phyloP scores from a whole-genome alignment of 2,888 invertebrate genomes.

The Eupithecia subumbrata region DNA sequence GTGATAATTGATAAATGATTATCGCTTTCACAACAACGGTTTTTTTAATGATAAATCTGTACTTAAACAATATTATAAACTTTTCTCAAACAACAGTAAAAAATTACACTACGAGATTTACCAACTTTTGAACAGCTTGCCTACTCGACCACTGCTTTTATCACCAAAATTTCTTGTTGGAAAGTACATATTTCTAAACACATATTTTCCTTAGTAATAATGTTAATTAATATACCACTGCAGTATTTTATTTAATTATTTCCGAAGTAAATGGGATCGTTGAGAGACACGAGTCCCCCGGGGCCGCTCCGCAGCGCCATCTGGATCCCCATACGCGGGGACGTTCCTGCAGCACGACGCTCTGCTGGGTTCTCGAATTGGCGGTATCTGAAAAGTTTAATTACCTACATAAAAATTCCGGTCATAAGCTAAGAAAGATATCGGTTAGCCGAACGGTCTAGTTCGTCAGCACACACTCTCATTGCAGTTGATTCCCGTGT shows the following conservation, averaged over 20 bases:
- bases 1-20: not conserved
- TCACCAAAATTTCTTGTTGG: no score
- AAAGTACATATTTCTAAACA: no score
- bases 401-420: no score
- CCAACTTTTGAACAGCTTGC: not conserved
- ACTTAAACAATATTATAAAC: not conserved
- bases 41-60: not conserved
- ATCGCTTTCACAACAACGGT: not conserved
- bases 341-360: slow-evolving; percentile 57
- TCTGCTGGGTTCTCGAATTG: slow-evolving; percentile 56
- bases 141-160: no score
- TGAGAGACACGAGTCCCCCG: slow-evolving; percentile 59
- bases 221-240: not conserved
- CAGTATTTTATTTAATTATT: not conserved
- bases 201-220: no score
- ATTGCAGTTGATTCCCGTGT: no score
- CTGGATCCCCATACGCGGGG: slow-evolving; percentile 74
- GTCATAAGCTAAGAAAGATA: no score
- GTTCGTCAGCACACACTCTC: no score
- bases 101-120: no score
- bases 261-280: slow-evolving; percentile 66
- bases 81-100: not conserved
- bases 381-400: slow-evolving; percentile 63
- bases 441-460: no score
- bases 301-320: slow-evolving; percentile 68